Evolutionary conservation across 2,888 invertebrate genomes (phyloP), one percentile per base, ranked within the genome.

Genomic region (Carterocephalus palaemon): DNA sequence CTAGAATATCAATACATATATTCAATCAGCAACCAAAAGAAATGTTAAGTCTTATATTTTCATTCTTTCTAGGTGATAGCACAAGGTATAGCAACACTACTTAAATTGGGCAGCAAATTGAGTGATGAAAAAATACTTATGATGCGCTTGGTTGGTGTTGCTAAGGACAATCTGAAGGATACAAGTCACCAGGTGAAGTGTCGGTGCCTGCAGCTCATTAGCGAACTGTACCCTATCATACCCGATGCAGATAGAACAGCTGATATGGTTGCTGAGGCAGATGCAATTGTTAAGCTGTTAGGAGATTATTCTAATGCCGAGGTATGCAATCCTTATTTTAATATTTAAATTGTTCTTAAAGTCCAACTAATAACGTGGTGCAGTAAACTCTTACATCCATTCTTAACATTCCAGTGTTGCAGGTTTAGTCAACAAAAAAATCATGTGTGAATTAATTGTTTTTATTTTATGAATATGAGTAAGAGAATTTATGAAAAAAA

Each of bases 231-330:
- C 36, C 90, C 92, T 0, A 83, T 92, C 45, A 89, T 88, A 47
- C 75, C 88, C 0, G 88, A 89, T 26, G 64, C 64, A 0, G 86
- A 87, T 42, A 66, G 77, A 36, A 81, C 78, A 1, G 46, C 64
- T 0, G 89, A 89, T 47, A 89, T 85, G 60, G 64, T 83, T 6
- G 75, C 84, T 0, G 90, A 91, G 52, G 88, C 90, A 16, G 89
- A 91, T 59, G 85, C 89, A 26, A 89, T 91, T 49, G 85, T 94
- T 4, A 90, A 91, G 60, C 85, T 96, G 40, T 89, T 98, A n/a
- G 92, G 92, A 12, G 92, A 93, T 54, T 97, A 95, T 75, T 94
- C 95, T 29, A 91, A 94, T 73, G 92, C 93, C 17, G 90, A 91
- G 90, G 88, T 86, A 59, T 59, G 16, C 17, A n/a, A 26, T 39